phyloP scores from a whole-genome alignment of 2,888 invertebrate species.

The Trissonchulus sp. region DNA sequence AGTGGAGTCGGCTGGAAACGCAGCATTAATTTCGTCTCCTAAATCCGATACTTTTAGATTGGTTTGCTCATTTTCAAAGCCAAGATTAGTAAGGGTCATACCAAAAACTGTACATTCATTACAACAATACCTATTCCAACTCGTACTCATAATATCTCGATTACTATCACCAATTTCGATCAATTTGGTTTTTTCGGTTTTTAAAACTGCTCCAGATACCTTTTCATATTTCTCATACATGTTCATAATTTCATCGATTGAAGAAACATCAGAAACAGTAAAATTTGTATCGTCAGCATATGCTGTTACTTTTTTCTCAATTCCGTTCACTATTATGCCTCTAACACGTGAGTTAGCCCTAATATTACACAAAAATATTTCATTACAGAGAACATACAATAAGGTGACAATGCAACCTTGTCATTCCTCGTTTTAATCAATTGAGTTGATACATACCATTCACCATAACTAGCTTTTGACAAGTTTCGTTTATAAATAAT shows the following conservation, averaged over 20 bases:
- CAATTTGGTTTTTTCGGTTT: conserved; percentile 15
- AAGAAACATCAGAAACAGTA: neutral
- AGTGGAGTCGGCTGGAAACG: no score
- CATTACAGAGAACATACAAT: conserved; percentile 1
- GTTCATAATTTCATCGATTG: neutral
- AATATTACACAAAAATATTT: neutral
- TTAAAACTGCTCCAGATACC: conserved; percentile 1
- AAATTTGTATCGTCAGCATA: conserved; percentile 25
- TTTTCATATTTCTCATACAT: neutral
- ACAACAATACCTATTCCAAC: neutral
- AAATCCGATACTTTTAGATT: neutral
- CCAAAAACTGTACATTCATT: neutral
- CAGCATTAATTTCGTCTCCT: neutral
- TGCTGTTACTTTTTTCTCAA: neutral
- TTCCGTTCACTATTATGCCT: conserved; percentile 8
- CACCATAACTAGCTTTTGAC: conserved; percentile 5
- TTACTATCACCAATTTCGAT: neutral
- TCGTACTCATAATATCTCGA: neutral
- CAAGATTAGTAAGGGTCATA: neutral
- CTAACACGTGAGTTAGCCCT: neutral
- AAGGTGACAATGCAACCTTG: conserved; percentile 24
- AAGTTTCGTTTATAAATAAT: conserved; percentile 3
- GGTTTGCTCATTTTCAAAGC: neutral
- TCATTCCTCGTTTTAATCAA: conserved; percentile 8
- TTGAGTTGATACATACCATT: conserved; percentile 9